These are phyloP conservation scores for Proteles cristata DNA, from an alignment of 2,113 vertebrate species.

Conservation along the genomic window DNA sequence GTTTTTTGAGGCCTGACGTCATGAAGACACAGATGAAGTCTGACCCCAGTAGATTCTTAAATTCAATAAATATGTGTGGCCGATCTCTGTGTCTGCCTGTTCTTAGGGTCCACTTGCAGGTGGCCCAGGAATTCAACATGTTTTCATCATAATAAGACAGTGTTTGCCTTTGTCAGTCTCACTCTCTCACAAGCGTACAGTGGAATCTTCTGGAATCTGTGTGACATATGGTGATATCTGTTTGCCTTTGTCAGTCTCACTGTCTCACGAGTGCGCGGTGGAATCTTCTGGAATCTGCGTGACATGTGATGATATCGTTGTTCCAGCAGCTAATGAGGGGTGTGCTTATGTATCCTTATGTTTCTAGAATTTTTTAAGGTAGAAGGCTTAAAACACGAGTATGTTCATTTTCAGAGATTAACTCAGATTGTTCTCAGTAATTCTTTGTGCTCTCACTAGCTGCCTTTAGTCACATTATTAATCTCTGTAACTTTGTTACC, in stretches of 20 bases:
- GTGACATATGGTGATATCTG: no score
- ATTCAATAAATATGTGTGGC: constrained; percentile 14
- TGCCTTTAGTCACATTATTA: neutral
- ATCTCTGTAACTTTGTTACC: neutral
- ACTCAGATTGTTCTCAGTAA: neutral
- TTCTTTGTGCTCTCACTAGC: neutral
- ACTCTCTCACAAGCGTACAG: neutral
- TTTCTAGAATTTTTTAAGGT: neutral
- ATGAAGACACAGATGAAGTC: neutral
- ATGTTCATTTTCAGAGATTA: neutral
- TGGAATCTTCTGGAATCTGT: neutral
- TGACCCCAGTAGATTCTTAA: neutral
- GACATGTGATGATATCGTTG: neutral
- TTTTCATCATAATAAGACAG: neutral
- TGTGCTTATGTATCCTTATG: neutral
- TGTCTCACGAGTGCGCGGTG: neutral
- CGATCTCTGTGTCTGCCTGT: neutral
- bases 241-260: neutral
- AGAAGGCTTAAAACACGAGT: neutral
- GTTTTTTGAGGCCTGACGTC: neutral
- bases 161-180: neutral
- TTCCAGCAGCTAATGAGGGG: neutral
- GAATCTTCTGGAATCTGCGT: neutral
- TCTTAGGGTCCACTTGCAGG: neutral
- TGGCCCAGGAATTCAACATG: neutral